A percentile compares a stretch with the other conserved stretches of the same genome.
Evolutionary conservation across 2,888 invertebrate species (phyloP).

Genomic region (Bhutanitis thaidina): DNA sequence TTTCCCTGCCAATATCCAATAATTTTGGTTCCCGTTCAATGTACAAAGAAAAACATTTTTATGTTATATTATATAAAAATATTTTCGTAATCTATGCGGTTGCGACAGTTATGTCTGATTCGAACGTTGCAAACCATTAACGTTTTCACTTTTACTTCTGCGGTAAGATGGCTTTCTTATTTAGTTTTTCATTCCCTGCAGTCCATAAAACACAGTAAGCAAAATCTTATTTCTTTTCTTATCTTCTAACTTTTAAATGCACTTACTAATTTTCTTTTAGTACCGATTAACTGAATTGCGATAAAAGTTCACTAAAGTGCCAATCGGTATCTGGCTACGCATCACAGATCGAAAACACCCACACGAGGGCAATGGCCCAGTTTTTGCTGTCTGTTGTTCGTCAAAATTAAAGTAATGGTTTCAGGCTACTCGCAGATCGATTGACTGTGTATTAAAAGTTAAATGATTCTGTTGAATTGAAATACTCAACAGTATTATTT

Average conservation of each 20-base stretch:
- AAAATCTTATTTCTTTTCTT: background rate
- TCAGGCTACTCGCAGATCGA: too few relatives aligned
- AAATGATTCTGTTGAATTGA: too few relatives aligned
- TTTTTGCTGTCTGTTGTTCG: conserved; percentile 33
- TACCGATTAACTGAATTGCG: conserved; percentile 7
- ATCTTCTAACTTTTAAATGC: background rate
- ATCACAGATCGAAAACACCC: conserved; percentile 9
- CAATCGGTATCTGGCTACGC: conserved; percentile 25
- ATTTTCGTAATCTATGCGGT: too few relatives aligned
- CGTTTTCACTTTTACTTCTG: background rate
- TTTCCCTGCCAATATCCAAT: too few relatives aligned
- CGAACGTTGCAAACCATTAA: background rate
- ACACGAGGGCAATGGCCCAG: conserved; percentile 39
- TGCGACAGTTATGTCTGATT: background rate
- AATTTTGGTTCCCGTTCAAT: too few relatives aligned
- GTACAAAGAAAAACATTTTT: too few relatives aligned
- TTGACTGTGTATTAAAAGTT: too few relatives aligned
- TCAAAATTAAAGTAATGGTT: conserved; percentile 2
- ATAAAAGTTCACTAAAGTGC: conserved; percentile 31
- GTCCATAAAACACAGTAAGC: background rate
- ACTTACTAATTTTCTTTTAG: background rate
- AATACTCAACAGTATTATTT: too few relatives aligned
- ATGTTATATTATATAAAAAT: too few relatives aligned
- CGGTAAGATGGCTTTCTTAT: background rate
- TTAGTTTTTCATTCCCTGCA: too few relatives aligned